Conservation (phyloP, 2,113 vertebrate species). For the Leptobrachium leishanense region DNA sequence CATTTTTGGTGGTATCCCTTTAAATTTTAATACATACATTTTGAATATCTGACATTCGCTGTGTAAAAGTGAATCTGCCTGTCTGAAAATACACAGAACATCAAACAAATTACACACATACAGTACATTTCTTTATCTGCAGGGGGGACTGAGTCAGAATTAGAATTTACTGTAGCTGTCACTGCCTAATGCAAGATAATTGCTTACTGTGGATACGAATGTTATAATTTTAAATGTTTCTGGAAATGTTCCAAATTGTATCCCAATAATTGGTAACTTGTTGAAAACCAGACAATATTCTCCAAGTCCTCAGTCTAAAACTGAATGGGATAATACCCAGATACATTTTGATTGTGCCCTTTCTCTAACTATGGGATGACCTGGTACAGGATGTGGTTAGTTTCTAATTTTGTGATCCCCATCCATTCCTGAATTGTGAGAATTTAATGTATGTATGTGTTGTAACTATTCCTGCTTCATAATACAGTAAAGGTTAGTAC, state of each 20-base stretch:
- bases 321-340: conserved; percentile 21
- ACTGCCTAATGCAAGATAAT: conserved; percentile 7
- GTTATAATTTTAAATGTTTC: not conserved
- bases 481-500: too few relatives aligned
- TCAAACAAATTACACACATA: too few relatives aligned
- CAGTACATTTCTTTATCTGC: not conserved
- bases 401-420: conserved; percentile 17
- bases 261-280: conserved; percentile 26
- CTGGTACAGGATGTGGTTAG: conserved; percentile 31
- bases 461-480: too few relatives aligned
- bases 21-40: too few relatives aligned
- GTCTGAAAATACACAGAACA: too few relatives aligned
- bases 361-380: not conserved
- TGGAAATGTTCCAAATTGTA: conserved; percentile 29
- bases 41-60: too few relatives aligned
- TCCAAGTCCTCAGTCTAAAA: not conserved
- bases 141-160: not conserved
- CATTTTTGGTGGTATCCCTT: too few relatives aligned
- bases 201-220: conserved; percentile 2
- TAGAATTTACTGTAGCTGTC: not conserved
- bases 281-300: not conserved
- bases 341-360: conserved; percentile 5
- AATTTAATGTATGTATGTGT: conserved; percentile 11
- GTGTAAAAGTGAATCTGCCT: too few relatives aligned
- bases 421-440: not conserved